Base-by-base conservation (phyloP, 2,888 invertebrate species). In the Archips crataeganus region DNA sequence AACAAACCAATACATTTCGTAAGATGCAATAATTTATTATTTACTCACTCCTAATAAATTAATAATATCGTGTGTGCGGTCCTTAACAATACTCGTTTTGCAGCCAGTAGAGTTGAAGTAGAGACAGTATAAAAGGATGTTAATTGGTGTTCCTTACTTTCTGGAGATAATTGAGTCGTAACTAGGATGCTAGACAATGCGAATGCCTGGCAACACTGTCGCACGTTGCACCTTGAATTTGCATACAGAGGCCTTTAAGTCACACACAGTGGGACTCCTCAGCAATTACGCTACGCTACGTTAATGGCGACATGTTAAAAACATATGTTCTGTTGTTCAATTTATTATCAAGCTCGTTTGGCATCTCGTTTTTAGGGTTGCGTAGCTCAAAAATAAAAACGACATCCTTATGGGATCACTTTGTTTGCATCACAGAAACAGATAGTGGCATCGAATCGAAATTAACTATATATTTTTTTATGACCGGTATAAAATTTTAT, bases 151-250 rank as follows among this genome's bases (percentile, higher is more conserved):
- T 87, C 83, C 83, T 86, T 87, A 85, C 85, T 84, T 85, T 87
- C 85, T 82, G 81, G 81, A 85, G 84, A 87, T 90, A 91, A 92
- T 91, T 91, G 91, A 91, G 89, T 87, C 85, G 88, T 90, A 85
- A 87, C 84, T 84, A 85, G 84, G 82, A 84, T 82, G 78, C 81
- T 83, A 88, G 87, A 91, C 90, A 90, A 90, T 86, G 84, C 82
- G 82, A 85, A 86, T 85, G 83, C 81, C 82, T 80, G 79, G 82
- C 84, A 81, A 83, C 82, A 82, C 82, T 81, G 84, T 84, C 84
- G 81, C 79, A 75, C 79, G 79, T 80, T 80, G 80, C 81, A 81
- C 79, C 80, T 81, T 76, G 78, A 79, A 88, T 89, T 90, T 86
- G 86, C 89, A 88, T 90, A 88, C 84, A 84, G 83, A 82, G 80